Evolutionary conservation across 2,797 vertebrate genomes (phyloP).

Genomic region (Gallinago nigripennis): DNA sequence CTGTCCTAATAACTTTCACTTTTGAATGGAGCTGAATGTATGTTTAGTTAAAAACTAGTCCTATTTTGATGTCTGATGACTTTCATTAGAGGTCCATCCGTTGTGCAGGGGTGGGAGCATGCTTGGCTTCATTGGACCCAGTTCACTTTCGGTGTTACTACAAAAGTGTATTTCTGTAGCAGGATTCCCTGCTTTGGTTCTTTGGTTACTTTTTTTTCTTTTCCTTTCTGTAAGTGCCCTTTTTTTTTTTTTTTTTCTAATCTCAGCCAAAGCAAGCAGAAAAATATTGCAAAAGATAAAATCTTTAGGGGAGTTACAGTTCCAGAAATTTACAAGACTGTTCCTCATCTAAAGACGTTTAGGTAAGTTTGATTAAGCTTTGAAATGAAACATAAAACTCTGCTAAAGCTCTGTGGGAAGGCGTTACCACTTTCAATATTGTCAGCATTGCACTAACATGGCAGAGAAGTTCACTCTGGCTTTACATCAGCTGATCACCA

Average conservation of each 20-base stretch:
- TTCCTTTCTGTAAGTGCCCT: neutral
- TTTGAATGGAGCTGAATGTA: neutral
- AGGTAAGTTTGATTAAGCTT: neutral
- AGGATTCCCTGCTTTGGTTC: neutral
- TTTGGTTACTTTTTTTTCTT: neutral
- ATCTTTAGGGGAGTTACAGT: neutral
- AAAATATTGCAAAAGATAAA: neutral
- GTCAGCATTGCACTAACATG: neutral
- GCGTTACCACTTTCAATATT: neutral
- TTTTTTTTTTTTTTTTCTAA: neutral
- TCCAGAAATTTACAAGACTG: neutral
- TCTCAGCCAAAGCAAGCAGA: neutral
- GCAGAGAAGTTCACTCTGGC: neutral
- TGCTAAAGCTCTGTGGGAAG: neutral
- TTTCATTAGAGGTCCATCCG: neutral
- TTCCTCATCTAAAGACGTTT: neutral
- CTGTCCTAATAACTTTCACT: neutral
- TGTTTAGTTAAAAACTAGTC: neutral
- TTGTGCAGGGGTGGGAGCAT: accelerated
- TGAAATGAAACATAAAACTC: neutral
- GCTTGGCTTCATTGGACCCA: neutral
- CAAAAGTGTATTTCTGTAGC: neutral
- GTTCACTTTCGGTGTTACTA: neutral
- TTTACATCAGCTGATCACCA: neutral
- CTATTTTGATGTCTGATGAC: neutral